phyloP scores from a whole-genome alignment of 2,113 vertebrate genomes.

The Eptesicus fuscus region DNA sequence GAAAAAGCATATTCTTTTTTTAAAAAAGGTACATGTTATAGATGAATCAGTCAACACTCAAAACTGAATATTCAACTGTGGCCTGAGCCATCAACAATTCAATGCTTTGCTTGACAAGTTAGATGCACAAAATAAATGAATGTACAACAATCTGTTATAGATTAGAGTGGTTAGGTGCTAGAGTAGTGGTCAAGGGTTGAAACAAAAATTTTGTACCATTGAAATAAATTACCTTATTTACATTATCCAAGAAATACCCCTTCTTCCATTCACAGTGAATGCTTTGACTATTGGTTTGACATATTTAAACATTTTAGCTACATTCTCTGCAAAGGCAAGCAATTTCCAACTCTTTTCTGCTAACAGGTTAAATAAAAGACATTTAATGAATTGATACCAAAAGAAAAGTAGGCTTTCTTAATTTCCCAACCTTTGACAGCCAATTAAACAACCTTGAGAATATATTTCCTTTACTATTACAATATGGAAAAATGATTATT shows the following conservation, averaged over 20 bases:
- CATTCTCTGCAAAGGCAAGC: background rate
- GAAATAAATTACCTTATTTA: constrained; percentile 27
- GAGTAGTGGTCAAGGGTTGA: background rate
- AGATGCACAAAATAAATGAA: constrained; percentile 8
- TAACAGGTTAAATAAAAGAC: constrained; percentile 3
- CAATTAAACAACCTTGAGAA: background rate
- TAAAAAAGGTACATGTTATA: background rate
- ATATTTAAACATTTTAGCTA: constrained; percentile 49
- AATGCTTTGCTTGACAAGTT: background rate
- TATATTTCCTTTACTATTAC: constrained; percentile 6
- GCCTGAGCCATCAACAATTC: background rate
- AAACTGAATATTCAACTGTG: constrained; percentile 13
- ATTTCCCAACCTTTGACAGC: background rate
- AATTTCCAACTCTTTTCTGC: constrained; percentile 19
- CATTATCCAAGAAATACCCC: background rate
- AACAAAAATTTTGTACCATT: background rate
- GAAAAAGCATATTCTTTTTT: background rate
- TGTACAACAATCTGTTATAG: background rate
- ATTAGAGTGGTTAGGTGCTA: background rate
- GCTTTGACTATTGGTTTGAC: background rate
- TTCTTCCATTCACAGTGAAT: background rate
- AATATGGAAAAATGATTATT: constrained; percentile 16
- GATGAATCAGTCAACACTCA: background rate
- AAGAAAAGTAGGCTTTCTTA: constrained; percentile 16
- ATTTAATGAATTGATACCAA: constrained; percentile 6